Base-by-base conservation (phyloP, 2,113 vertebrate species). In the Corythoichthys intestinalis region DNA sequence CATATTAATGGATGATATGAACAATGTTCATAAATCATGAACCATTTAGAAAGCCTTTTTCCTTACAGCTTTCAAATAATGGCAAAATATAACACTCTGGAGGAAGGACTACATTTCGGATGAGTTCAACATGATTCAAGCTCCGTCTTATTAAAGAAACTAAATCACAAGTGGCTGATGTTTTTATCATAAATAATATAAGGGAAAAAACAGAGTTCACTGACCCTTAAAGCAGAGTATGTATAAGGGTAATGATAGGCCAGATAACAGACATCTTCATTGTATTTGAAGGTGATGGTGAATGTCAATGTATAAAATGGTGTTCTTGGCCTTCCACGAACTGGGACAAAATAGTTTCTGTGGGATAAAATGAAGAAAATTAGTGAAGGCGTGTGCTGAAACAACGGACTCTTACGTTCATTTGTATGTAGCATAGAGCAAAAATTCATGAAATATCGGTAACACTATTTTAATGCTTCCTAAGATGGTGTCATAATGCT, bases 231-330 rank as follows among this genome's bases (percentile, higher is more conserved):
- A 2, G 92, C 75, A 5, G 95, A 92, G 78, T 94, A 96, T 52
- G 95, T 96, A 78, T 96, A 96, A 8, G 96, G 96, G 50, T 95
- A 98, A 79, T 98, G 96, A 79, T 98, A 97, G 46, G 96, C 95
- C 89, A 98, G 70, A 82, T 96, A 98, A 85, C 96, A 98, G 71
- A 94, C 90, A 11, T 98, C 96, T 20, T 94, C 94, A 1, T 67
- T 72, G 38, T 98, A 94, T 48, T 87, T 93, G 71, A 98, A 98
- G 64, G 86, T 93, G 69, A 96, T 38, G 1, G 81, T 91, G 65
- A 98, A 97, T 60, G 94, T 93, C 63, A 98, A 87, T 0, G 94
- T 97, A 67, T 96, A 98, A 78, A 92, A 95, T 7, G 80, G 85
- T 44, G 71, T 89, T 65, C 72, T 75, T 52, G 72, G 86, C 4